Base-by-base conservation (phyloP, 2,888 invertebrate species). In the Protophormia terraenovae region DNA sequence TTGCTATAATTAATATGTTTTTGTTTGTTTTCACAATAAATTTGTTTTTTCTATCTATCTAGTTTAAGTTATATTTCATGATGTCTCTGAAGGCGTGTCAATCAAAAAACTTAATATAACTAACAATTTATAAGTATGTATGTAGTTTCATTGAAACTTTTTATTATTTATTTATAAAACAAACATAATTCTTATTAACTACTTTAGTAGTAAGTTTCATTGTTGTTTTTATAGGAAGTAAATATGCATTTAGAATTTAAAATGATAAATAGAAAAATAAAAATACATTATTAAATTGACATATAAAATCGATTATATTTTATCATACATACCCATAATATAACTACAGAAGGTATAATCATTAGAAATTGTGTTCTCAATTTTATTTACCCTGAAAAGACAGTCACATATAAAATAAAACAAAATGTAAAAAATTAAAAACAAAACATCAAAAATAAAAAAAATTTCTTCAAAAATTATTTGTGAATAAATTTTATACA, bases 201-300 rank as follows among this genome's bases (percentile, higher is more conserved):
- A 7, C 72, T 73, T 24, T 19, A 60, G 22, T 50, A 53, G 53
- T 14, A 29, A 41, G 22, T 19, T 38, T 8, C 62, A 35, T 72
- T 64, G 35, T 66, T 66, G 16, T 27, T 45, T 62, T 66, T 60
- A 83, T 60, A 75, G 84, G 79, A 84, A 79, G 79, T 84, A 47
- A 83, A 32, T 55, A n/a, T n/a, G n/a, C n/a, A n/a, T n/a, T n/a
- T n/a, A n/a, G 55, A 32, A 27, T 45, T 62, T 62, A 45, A 78
- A 78, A 73, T 75, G 53, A 27, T 53, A 50, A 24, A 60, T 58
- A 16, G n/a, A 14, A 64, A 50, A 75, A 35, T 24, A 16, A 0
- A 5, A 22, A 35, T 16, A 27, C 32, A 62, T n/a, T n/a, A n/a
- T n/a, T 45, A 7, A 45, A 16, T 5, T 41, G 4, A 27, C n/a